These are phyloP conservation scores for Recurvirostra avosetta DNA, from an alignment of 2,113 vertebrate genomes.

Conservation along the genomic window DNA sequence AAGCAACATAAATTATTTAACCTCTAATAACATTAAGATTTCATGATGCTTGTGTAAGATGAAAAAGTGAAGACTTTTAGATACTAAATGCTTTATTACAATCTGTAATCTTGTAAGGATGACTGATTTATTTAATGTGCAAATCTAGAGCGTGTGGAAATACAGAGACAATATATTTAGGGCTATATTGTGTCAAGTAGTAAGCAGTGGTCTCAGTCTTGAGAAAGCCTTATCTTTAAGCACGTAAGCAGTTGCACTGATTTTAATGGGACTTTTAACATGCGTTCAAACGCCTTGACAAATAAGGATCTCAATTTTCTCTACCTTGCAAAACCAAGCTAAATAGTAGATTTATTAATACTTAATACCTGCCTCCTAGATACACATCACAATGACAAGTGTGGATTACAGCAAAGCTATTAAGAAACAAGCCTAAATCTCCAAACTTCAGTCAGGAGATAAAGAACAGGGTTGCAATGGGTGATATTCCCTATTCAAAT, in stretches of 20 bases:
- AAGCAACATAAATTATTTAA: conserved; percentile 57
- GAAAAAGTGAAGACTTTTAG: not conserved
- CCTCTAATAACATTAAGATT: conserved; percentile 37
- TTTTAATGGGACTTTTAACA: conserved; percentile 16
- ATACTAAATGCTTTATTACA: conserved; percentile 19
- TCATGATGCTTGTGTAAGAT: conserved; percentile 28
- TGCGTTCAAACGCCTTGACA: not conserved
- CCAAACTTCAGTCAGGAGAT: not conserved
- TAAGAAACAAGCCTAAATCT: not conserved
- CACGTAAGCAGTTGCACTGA: not conserved
- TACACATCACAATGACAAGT: not conserved
- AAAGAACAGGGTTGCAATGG: not conserved
- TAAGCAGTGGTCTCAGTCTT: not conserved
- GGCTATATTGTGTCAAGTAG: not conserved
- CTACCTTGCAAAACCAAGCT: not conserved
- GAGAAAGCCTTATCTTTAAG: conserved; percentile 2
- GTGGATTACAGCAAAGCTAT: conserved; percentile 21
- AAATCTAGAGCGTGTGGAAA: not conserved
- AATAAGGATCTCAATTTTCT: not conserved
- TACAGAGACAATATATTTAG: not conserved
- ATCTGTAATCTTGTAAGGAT: conserved; percentile 13
- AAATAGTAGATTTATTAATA: conserved; percentile 45
- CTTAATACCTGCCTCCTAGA: conserved; percentile 12
- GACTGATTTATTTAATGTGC: conserved; percentile 1
- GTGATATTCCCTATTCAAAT: not conserved